Evolutionary conservation across 2,797 vertebrate genomes (phyloP).

Genomic region (Danio kyathit): DNA sequence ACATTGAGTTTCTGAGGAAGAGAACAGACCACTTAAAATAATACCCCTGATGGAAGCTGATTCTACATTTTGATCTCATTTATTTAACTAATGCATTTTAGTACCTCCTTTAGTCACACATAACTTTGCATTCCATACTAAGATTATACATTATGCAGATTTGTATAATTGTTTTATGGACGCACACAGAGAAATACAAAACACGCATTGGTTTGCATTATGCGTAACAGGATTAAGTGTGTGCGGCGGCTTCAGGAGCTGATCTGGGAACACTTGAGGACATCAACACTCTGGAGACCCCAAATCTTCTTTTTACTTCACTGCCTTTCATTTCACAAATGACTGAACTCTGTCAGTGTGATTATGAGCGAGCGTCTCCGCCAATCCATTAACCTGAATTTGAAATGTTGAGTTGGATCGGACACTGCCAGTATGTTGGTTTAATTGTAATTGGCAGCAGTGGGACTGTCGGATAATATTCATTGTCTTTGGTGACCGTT

Average conservation of each 20-base stretch:
- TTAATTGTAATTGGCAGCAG: neutral
- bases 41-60: neutral
- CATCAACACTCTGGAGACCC: neutral
- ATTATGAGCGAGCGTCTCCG: conserved; percentile 11
- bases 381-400: conserved; percentile 26
- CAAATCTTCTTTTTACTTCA: conserved; percentile 17
- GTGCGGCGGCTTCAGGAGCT: neutral
- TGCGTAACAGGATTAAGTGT: conserved; percentile 15
- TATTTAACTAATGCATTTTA: neutral
- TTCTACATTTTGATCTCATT: neutral
- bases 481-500: neutral
- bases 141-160: neutral
- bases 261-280: neutral
- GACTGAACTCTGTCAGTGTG: conserved; percentile 29
- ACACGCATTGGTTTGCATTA: conserved; percentile 14
- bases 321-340: conserved; percentile 36
- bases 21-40: neutral
- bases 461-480: neutral
- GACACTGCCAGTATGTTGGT: neutral
- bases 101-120: neutral
- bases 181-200: neutral
- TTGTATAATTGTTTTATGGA: conserved; percentile 8
- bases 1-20: neutral
- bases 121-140: neutral
- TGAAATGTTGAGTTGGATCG: conserved; percentile 10